Evolutionary conservation across 2,888 invertebrate species (phyloP), one percentile per base, ranked within the genome.

Genomic region (Doris montereyensis): DNA sequence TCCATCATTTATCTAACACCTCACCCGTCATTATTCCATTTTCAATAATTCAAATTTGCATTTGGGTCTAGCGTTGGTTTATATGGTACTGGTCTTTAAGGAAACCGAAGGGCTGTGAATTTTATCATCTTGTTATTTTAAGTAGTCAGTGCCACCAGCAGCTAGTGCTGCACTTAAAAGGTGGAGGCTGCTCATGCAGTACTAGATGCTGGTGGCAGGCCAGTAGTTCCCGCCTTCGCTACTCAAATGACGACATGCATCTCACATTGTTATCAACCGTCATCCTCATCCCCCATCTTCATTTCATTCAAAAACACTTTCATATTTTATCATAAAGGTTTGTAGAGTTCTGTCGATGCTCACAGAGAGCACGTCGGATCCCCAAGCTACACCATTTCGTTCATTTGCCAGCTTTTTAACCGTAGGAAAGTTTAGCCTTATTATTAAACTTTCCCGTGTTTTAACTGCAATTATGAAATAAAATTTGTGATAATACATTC

Each of bases 401-500:
- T 65, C 13, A 68, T 78, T 52, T 68, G 34, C 21, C 32, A 52
- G 24, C 60, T 74, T 74, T 74, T 62, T 67, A 30, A 74, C 74
- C 34, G 60, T 60, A 65, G 68, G 71, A 68, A 65, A 76, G 62
- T 72, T 76, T 74, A 35, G 71, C 41, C 34, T 41, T 41, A 41
- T 34, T n/a, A 62, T n/a, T 13, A 71, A 79, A 76, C 57, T 76
- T 79, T 79, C 76, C 76, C 65, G 21, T 81, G 81, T 81, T 78
- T 73, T 76, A 76, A 62, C 70, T 78, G 71, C 77, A 77, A 60
- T 80, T 77, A 75, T 81, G 34, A 80, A 72, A 68, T 77, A 76
- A 57, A 35, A 65, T 80, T 81, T 80, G 79, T 79, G 81, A 81
- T 81, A 79, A 77, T 77, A 78, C 81, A 81, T 70, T 75, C 57